Evolutionary conservation across 2,888 invertebrate genomes (phyloP), one percentile per base, ranked within the genome.

Genomic region (Melieria crassipennis): DNA sequence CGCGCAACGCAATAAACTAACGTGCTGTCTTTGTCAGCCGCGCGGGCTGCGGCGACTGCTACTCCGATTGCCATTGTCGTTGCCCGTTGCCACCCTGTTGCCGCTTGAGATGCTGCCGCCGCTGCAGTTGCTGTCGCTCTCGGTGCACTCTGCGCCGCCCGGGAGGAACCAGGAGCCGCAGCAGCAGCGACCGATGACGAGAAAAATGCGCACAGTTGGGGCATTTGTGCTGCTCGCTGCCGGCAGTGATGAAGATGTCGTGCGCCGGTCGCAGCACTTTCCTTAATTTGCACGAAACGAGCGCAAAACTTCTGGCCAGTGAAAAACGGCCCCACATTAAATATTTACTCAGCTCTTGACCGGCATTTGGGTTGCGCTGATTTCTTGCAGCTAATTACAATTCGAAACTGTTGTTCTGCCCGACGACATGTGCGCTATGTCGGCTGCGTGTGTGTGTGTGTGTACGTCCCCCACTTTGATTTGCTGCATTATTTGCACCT

Each of bases 1-100:
- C 43, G 64, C 63, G 52, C 50, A 64, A 50, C 50, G 52, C 42
- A 11, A 52, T 64, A 64, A 64, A 64, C 64, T 64, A 52, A n/a
- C 13, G 13, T 52, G 13, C 52, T 52, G 7, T 50, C 50, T 50
- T 50, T 11, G 11, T 52, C 52, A n/a, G 5, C 52, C 9, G 5
- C 52, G 11, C 10, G n/a, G 11, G 11, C 9, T 6, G 5, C 52
- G 11, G 6, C 52, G 11, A 52, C 7, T 52, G 9, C 52, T 52
- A n/a, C 4, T 5, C 10, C 11, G 50, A 10, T 50, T 7, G 9
- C n/a, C 52, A 5, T 5, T 13, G 5, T 9, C 11, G 13, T 13
- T 52, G n/a, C 52, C 52, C 52, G 9, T 13, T 52, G 11, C 13
- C 9, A 52, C 10, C 9, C 52, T 5, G 52, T 9, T 9, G 52